Percentiles rank a stretch among this genome's conserved stretches.
Evolutionary conservation across 2,797 vertebrate species (phyloP).

Genomic region (Eremophila alpestris): DNA sequence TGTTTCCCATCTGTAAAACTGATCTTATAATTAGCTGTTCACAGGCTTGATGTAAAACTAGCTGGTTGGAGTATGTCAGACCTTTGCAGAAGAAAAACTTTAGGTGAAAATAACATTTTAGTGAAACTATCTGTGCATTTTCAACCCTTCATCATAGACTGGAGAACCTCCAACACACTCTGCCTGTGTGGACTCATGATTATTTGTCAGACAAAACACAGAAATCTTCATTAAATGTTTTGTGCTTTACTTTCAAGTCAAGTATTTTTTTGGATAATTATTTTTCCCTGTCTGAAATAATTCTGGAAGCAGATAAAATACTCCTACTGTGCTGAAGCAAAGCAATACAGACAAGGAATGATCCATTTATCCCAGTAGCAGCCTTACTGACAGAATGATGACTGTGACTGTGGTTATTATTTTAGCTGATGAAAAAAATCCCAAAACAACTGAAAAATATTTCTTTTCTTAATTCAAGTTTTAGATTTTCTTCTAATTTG

Average conservation of each 20-base stretch:
- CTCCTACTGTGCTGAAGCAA: not conserved
- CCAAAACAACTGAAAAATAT: not conserved
- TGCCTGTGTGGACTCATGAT: not conserved
- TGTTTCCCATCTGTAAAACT: slow-evolving; percentile 27
- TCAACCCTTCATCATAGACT: not conserved
- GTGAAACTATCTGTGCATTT: not conserved
- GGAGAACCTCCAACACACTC: not conserved
- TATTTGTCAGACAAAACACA: not conserved
- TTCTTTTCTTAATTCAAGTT: not conserved
- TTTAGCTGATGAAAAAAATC: not conserved
- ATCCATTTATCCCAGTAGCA: not conserved
- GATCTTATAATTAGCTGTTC: not conserved
- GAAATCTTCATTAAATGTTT: not conserved
- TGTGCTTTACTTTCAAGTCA: not conserved
- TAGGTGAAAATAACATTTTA: not conserved
- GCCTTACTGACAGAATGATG: not conserved
- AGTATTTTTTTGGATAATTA: not conserved
- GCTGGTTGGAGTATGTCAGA: not conserved
- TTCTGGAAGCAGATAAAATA: not conserved
- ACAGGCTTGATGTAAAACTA: not conserved
- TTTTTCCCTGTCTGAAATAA: not conserved
- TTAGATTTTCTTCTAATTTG: not conserved
- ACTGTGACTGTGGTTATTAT: not conserved
- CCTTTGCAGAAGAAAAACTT: not conserved
- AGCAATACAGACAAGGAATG: not conserved